Base-by-base conservation (phyloP, 1,140 invertebrate species). In the Goniozus legneri region DNA sequence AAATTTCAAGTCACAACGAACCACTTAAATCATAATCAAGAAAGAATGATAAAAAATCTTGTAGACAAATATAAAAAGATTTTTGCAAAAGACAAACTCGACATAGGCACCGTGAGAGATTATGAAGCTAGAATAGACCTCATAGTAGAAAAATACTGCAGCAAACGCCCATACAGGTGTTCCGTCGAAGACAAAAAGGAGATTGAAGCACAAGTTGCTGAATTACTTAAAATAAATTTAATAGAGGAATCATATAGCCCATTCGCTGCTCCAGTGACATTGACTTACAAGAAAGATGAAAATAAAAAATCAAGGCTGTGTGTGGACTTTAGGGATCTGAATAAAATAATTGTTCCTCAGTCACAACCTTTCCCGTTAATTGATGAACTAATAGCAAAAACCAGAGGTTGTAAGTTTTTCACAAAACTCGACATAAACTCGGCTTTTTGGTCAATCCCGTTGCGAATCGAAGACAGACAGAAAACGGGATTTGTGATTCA, bases 81-180 rank as follows among this genome's bases (percentile, higher is more conserved):
- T 2, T 42, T 48, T 14, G 39, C 47, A 22, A 24, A 32, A 35
- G 39, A 22, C 0, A 42, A 48, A 42, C 43, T 43, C 4, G 31
- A 48, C 18, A 20, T 48, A 16, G 46, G 36, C 16, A 48, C 16
- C 7, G 46, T 48, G 13, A 33, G 34, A 2, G 22, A 41, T 22
- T 48, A 43, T 27, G 38, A 54, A 30, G 24, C 47, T 10, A 31
- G 24, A 4, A 41, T 54, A 18, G 46, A 50, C 40, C 35, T 54
- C 3, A 39, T 37, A 0, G 30, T 50, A 50, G 45, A 54, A 36
- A 54, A 46, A 33, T 50, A 40, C 32, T 41, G 37, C 27, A 30
- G 37, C 19, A 50, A 22, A 37, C 50, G 40, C 41, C 52, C 43
- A 1, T 54, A 54, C 30, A 45, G 27, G 37, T 54, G 47, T 39